A percentile compares a stretch with the other conserved stretches of the same genome.
phyloP scores from a whole-genome alignment of 2,113 vertebrate species.

The Vimba vimba region DNA sequence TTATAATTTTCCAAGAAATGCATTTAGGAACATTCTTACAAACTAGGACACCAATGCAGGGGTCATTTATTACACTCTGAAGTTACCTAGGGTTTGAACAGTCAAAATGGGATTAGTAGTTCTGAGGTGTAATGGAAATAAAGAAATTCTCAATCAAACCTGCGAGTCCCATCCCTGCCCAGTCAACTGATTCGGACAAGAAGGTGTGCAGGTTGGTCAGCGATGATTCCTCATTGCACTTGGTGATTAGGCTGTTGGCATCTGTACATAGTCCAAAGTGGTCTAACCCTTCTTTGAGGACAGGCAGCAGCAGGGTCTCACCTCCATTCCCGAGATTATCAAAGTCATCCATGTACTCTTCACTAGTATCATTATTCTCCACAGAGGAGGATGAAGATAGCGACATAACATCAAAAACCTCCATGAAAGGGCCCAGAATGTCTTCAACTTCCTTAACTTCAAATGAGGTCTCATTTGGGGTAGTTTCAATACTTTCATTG shows the following conservation, averaged over 20 bases:
- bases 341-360: slow-evolving; percentile 97
- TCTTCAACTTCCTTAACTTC: slow-evolving; percentile 62
- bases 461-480: not conserved
- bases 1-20: not conserved
- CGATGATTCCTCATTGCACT: slow-evolving; percentile 33
- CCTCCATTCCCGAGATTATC: slow-evolving; percentile 75
- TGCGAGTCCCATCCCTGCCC: slow-evolving; percentile 59
- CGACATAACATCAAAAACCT: slow-evolving; percentile 94
- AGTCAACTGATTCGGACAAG: slow-evolving; percentile 71
- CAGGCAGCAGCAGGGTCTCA: slow-evolving; percentile 63
- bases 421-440: slow-evolving; percentile 67
- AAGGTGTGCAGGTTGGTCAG: slow-evolving; percentile 64
- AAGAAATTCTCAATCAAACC: slow-evolving; percentile 55
- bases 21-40: not conserved
- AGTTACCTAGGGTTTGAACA: not conserved
- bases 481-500: slow-evolving; percentile 34
- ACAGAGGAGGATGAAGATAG: slow-evolving; percentile 92
- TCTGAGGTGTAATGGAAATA: not conserved
- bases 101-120: not conserved
- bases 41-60: not conserved
- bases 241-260: slow-evolving; percentile 9
- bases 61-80: not conserved
- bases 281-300: slow-evolving; percentile 63
- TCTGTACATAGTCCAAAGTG: slow-evolving; percentile 60
- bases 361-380: slow-evolving; percentile 90